Evolutionary conservation across 2,888 invertebrate genomes (phyloP), one percentile per base, ranked within the genome.

Genomic region (Caenorhabditis parvicauda): DNA sequence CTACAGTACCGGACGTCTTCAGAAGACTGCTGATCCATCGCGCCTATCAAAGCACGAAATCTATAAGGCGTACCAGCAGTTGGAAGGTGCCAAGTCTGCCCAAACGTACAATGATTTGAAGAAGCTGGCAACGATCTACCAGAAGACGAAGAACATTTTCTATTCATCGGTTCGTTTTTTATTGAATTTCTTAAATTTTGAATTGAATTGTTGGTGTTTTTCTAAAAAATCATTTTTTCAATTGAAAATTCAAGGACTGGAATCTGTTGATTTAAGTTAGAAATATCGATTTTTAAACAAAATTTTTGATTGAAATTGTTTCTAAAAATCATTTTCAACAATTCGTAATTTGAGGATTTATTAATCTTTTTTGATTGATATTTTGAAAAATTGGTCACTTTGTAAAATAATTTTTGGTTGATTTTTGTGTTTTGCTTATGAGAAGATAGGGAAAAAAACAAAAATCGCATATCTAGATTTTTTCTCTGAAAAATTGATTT

Each of bases 111-210:
- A 68, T 22, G 7, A 29, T 9, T 43, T 51, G 32, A 59, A 57
- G 17, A 68, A 68, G 46, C 46, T 46, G 24, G 32, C 17, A 3
- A 57, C 62, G 2, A 44, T 25, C 21, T 68, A 68, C 51, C 61
- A 64, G 28, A 42, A 49, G 9, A 42, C 53, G 35, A 68, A 68
- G 51, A 60, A 56, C 12, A 43, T 63, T 1, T 51, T 65, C 9
- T 70, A 67, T 41, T 52, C 53, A 41, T 59, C 61, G 53, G 68
- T 68, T 12, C 37, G 29, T 24, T 29, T 27, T 44, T 3, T n/a
- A n/a, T n/a, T n/a, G n/a, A n/a, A n/a, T n/a, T n/a, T n/a, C n/a
- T n/a, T n/a, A 38, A 14, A 45, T 5, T 47, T 49, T 50, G n/a
- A 0, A 49, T 27, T 19, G 17, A 2, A 21, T 48, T 48, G 12